A percentile compares a stretch with the other conserved stretches of the same genome.
phyloP scores from a whole-genome alignment of 2,113 vertebrate species.

The Noturus placidus region DNA sequence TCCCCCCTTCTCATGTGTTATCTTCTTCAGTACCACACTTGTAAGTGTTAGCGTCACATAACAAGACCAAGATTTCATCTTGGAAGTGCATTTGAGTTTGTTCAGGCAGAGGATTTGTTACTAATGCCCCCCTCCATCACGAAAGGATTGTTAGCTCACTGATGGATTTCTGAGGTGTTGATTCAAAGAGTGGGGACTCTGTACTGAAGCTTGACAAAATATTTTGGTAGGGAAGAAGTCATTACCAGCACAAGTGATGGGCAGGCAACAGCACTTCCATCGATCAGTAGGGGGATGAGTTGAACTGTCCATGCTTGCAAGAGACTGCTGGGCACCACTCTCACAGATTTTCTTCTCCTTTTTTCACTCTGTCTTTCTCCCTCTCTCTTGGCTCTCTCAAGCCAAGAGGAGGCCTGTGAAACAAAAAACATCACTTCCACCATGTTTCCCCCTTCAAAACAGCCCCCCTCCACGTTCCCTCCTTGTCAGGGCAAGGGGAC shows the following conservation, averaged over 20 bases:
- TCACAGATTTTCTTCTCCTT: conserved; percentile 38
- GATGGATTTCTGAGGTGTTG: conserved; percentile 79
- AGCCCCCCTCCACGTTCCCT: conserved; percentile 36
- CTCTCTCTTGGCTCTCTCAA: conserved; percentile 31
- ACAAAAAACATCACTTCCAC: conserved; percentile 49
- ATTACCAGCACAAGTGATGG: conserved; percentile 66
- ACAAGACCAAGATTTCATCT: conserved; percentile 36
- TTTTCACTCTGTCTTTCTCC: conserved; percentile 12
- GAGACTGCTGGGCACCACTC: conserved; percentile 47
- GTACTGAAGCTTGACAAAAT: conserved; percentile 83
- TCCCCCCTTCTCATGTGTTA: conserved; percentile 28
- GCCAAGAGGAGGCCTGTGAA: conserved; percentile 50
- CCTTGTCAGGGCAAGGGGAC: conserved; percentile 58
- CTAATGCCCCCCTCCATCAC: conserved; percentile 38
- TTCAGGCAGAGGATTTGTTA: conserved; percentile 51
- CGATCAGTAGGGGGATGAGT: conserved; percentile 72
- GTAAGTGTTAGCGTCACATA: conserved; percentile 33
- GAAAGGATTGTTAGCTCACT: conserved; percentile 76
- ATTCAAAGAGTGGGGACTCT: conserved; percentile 78
- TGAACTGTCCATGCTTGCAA: conserved; percentile 56
- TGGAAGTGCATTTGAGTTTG: conserved; percentile 35
- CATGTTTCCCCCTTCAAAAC: conserved; percentile 39
- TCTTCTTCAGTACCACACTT: conserved; percentile 17
- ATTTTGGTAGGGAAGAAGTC: conserved; percentile 83
- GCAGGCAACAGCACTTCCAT: conserved; percentile 55